Evolutionary conservation across 1,140 invertebrate genomes (phyloP), one percentile per base, ranked within the genome.

Genomic region (Drosophila ohnishii): DNA sequence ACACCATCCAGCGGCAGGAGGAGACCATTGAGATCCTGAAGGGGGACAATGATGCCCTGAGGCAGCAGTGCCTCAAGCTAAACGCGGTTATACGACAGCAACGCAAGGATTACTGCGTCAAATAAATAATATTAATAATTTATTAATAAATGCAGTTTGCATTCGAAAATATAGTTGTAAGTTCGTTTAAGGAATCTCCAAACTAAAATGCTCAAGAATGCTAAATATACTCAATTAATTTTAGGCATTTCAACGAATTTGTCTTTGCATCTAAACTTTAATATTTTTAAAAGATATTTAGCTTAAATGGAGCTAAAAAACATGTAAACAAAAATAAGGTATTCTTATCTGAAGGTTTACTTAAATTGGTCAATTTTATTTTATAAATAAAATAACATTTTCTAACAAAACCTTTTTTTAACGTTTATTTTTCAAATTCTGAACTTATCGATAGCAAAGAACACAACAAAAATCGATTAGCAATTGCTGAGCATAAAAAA

Each of bases 41-140:
- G 30, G 93, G 94, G 25, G 95, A 96, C 82, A 93, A 94, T 32
- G 93, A 94, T 53, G 94, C 94, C 14, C 92, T 95, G 32, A 93
- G 95, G 60, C 94, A 95, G 81, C 95, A 95, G 81, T 95, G 95
- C 75, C 92, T 94, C 10, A 94, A 96, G 64, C 91, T 97, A 45
- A 96, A 97, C 86, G 94, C 94, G 71, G 93, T 96, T 59, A 88
- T 96, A 57, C 94, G 96, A 75, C 95, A 96, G 67, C 95, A 96
- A 89, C 92, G 95, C 39, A 95, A 95, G 71, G 95, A 96, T 78
- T 95, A 94, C 75, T 92, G 94, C 62, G 84, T 93, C 0, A 93
- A 93, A 37, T 55, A 55, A 50, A 32, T 16, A 93, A 25, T 48
- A 50, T 14, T 42, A 10, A 14, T 47, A 34, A 34, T 34, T 32